Base-by-base conservation (phyloP, 1,140 invertebrate species). In the Araneus ventricosus region DNA sequence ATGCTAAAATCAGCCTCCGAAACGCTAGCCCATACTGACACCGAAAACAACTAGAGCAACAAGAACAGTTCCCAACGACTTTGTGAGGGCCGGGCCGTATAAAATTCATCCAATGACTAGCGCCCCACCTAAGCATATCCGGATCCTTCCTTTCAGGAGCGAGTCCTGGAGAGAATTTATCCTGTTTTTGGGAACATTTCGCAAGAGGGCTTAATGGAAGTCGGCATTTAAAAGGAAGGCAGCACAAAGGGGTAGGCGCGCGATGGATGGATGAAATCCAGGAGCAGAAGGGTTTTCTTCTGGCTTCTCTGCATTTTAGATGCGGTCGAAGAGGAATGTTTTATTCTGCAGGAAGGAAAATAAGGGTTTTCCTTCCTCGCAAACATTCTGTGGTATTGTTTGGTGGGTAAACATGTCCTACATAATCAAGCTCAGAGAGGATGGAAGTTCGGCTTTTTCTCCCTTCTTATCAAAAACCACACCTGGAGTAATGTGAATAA, bases 141-240 rank as follows among this genome's bases (percentile, higher is more conserved):
- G 70, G 70, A 34, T 34, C 17, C 70, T 75, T 75, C 70, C 4
- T 34, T 34, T 34, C 70, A 6, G 70, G 34, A 30, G 27, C 30
- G 17, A 27, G 34, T 75, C 17, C 63, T 27, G 70, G 30, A 37
- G 70, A 75, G 30, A 75, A 75, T 75, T 75, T 37, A 34, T 75
- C 30, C 30, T 37, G 27, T 75, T 75, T 75, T 75, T 34, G 70
- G 30, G 30, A 75, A 20, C 34, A 75, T 75, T 75, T 75, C 17
- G 70, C 70, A 75, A 30, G 70, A 37, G 30, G 70, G 30, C 30
- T 75, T 75, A 75, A 75, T 75, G 70, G 70, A 37, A 75, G 70
- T 10, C 27, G 30, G 70, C 70, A 34, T 75, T 75, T 75, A 75
- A 34, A 37, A 75, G 70, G 24, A 30, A 67, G n/a, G 27, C 63